Base-by-base conservation (phyloP, 2,888 invertebrate genomes). In the Thumatha senex region DNA sequence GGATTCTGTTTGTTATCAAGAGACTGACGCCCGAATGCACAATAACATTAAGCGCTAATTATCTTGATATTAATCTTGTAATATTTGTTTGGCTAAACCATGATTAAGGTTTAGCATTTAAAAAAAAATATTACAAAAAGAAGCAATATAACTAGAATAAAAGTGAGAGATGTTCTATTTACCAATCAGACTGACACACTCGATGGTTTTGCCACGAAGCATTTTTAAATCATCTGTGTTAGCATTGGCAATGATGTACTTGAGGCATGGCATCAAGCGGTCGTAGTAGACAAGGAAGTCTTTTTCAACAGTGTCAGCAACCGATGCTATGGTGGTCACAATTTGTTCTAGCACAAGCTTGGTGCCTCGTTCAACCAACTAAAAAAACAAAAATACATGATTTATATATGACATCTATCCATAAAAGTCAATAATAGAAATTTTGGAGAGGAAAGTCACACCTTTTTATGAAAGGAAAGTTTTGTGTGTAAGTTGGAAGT, bases 121-220 rank as follows among this genome's bases (percentile, higher is more conserved):
- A 24, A 48, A 51, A 75, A 63, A 66, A 78, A 76, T 57, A 79
- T 85, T 87, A 86, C 87, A 5, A 18, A n/a, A 36, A 0, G 1
- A 11, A 1, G 7, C 5, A 8, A 15, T 24, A 5, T 2, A 24
- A 24, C 18, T 24, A 24, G 5, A 4, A 24, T 5, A 24, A 5
- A 24, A 24, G 18, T n/a, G 1, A 7, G 13, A 30, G n/a, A 34
- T 18, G 12, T 35, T 44, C 24, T 42, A 88, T 77, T 87, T 63
- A 70, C 99, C 99, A 81, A 99, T 99, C 51, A 99, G 94, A 78
- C 98, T 98, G 62, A 99, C 98, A 80, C 99, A 99, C 86, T 99
- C 99, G 63, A 99, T 99, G 1, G 99, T 98, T 91, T 99, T 99
- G 54, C 99, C 99, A 47, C 99, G 94, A 34, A 99, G 92, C 89